Evolutionary conservation across 92 coral and sea anemone species (phyloP), one percentile per base, ranked within the genome.

Genomic region (Meandrina meandrites): DNA sequence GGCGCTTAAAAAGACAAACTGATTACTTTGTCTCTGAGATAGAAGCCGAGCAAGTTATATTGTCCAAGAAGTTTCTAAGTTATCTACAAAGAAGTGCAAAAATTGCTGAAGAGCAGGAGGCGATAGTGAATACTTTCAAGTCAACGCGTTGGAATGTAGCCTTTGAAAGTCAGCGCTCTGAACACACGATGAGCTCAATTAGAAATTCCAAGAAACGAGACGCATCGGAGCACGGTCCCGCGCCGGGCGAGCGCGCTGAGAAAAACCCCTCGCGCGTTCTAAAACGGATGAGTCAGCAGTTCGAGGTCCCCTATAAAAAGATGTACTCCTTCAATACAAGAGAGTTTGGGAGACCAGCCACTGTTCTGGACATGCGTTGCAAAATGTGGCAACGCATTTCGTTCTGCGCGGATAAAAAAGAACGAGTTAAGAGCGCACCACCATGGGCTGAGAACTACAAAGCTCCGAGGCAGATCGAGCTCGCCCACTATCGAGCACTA

Each of bases 291-390:
- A 94, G 94, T 68, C 79, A 94, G 19, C 89, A 79, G 75, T 90
- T 95, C 48, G 82, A 90, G 14, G 97, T 97, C 27, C 99, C 99
- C 30, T 97, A 93, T 75, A 92, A 89, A 53, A 95, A 93, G 72
- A 92, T 90, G 57, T 89, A 87, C 79, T 97, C 98, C 1, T 87
- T 93, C 54, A 79, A 88, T 40, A 90, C 70, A 32, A 83, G 92
- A 4, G 92, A 94, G 28, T 76, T 93, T 60, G 87, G 84, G 40
- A 81, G 91, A 42, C 94, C 99, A 4, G 92, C 95, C 14, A 89
- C 95, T 14, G 92, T 91, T 19, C 90, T 97, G 14, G 95, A 93
- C 48, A 89, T 97, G 82, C 93, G 94, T 50, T 89, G 97, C 72
- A 88, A 91, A 48, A 80, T 95, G 88, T 97, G 99, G 99, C 90